Base-by-base conservation (phyloP, 2,888 invertebrate genomes). In the Conus canariensis region DNA sequence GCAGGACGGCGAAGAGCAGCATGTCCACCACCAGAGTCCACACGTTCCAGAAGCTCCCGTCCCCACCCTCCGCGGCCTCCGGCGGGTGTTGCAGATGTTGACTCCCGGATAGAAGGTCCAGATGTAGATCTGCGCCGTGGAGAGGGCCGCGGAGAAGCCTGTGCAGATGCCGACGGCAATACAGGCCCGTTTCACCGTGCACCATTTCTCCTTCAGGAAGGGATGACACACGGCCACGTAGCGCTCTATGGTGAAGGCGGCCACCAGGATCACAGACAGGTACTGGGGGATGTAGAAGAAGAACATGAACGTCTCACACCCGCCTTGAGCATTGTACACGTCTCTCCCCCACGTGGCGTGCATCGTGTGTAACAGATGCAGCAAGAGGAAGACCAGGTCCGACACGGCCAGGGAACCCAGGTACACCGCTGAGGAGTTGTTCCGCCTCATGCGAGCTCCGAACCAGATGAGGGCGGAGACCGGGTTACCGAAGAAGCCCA, bases 351-450 rank as follows among this genome's bases (percentile, higher is more conserved):
- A 95, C 64, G 94, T 93, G n/a, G 91, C 91, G 82, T 94, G 92
- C 45, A 95, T 90, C 59, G 94, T 93, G 87, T 93, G 91, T n/a
- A 95, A 82, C 22, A 94, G 92, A 89, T 95, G 94, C 64, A 95
- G 92, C 67, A 95, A 85, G 83, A 96, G 93, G 90, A 96, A 95
- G 0, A 95, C 85, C 59, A 95, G 91, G 92, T 96, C 95, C 3
- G 95, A 95, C 16, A 96, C 93, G 22, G 96, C 94, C 70, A 96
- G 93, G 0, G 95, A 94, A 12, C 96, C 95, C 10, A 96, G 92
- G 91, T 96, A 96, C 25, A 96, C 93, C 19, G 96, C 96, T 6
- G 96, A 96, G 0, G 95, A 95, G 91, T 96, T 96, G 90, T 96
- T 95, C 22, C 94, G 92, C 8, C 96, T 92, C 94, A 96, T 95